Evolutionary conservation across 2,113 vertebrate species (phyloP).

Genomic region (Brachyhypopomus gauderio): DNA sequence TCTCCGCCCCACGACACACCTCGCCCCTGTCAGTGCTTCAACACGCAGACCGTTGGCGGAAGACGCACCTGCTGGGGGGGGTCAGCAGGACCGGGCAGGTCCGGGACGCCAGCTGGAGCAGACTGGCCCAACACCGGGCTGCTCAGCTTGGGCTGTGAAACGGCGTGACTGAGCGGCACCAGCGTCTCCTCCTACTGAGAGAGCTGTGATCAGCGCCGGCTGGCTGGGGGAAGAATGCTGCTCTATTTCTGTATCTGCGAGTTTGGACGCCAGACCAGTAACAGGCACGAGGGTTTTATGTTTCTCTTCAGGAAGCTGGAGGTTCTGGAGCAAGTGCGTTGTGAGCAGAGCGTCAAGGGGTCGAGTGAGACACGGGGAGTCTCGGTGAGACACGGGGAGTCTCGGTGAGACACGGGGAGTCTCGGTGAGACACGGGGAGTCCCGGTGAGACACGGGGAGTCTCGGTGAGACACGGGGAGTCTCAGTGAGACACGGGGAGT

Average conservation of each 20-base stretch:
- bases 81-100: neutral
- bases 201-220: neutral
- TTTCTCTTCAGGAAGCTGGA: neutral
- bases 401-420: no score
- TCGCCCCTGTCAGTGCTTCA: conserved; percentile 1
- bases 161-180: neutral
- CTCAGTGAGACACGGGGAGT: no score
- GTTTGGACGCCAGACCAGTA: neutral
- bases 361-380: no score
- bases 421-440: no score
- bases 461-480: no score
- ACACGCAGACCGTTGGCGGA: neutral
- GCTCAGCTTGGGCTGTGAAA: neutral
- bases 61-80: neutral
- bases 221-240: neutral
- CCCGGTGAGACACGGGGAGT: no score
- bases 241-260: conserved; percentile 1
- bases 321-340: neutral
- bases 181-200: neutral
- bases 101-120: conserved; percentile 7
- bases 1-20: neutral
- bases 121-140: neutral
- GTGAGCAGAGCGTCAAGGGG: neutral
- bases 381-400: no score
- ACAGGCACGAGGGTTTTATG: neutral